Evolutionary conservation across 2,888 invertebrate species (phyloP), one percentile per base, ranked within the genome.

Genomic region (Crematogaster levior): DNA sequence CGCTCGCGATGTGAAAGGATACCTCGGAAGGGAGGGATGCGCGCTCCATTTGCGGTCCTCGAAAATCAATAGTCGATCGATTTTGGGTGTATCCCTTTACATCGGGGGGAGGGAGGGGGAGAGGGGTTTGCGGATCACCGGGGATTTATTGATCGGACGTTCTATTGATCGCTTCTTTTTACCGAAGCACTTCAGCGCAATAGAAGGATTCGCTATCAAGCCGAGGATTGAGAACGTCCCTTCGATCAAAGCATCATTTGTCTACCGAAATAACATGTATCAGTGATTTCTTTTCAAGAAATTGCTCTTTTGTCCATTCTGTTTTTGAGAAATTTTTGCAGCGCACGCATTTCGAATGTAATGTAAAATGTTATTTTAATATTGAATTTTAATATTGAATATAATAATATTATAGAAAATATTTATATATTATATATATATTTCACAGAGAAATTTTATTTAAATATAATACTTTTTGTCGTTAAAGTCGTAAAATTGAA

Each of bases 51-150:
- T 90, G 90, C 86, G 91, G 91, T 92, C 90, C 91, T 89, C 86
- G 84, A 85, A 5, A 90, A 92, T 92, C 93, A 92, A 93, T 93
- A 88, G 92, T 61, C 90, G 91, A 93, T 92, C 91, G 91, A 93
- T 92, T 89, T 81, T 66, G 46, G 43, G 81, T 58, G 82, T 56
- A 87, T 89, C 80, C 82, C 79, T 86, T 86, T 85, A 82, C 81
- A 30, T 30, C 70, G 34, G n/a, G n/a, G n/a, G n/a, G n/a, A n/a
- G n/a, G n/a, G n/a, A 53, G n/a, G n/a, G 48, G 56, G n/a, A n/a
- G n/a, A 53, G n/a, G n/a, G 48, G 56, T 48, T 15, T 60, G 70
- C 60, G 82, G 83, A 88, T 86, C 83, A 84, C 73, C 83, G 73
- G 37, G 56, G 60, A 63, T 73, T 66, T 74, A 70, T 68, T 68